A percentile compares a stretch with the other conserved stretches of the same genome.
These are phyloP conservation scores for Alfaro cultratus DNA, from an alignment of 2,797 vertebrate genomes.

Conservation along the genomic window DNA sequence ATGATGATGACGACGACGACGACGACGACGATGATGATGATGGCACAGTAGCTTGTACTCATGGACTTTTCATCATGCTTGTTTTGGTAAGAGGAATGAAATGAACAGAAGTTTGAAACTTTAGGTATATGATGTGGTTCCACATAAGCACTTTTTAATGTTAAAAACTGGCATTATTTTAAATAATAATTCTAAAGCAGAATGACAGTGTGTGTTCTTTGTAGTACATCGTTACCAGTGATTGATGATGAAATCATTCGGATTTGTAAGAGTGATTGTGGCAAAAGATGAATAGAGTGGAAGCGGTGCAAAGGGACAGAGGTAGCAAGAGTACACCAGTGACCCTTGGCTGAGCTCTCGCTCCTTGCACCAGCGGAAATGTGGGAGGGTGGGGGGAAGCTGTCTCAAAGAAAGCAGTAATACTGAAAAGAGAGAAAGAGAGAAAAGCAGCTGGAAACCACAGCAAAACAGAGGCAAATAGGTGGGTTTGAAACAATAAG, in stretches of 20 bases:
- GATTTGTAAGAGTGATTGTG: slow-evolving; percentile 69
- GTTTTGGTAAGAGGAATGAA: neutral
- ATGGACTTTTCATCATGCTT: neutral
- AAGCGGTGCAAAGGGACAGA: slow-evolving; percentile 57
- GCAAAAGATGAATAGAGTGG: slow-evolving; percentile 63
- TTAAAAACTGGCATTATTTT: slow-evolving; percentile 6
- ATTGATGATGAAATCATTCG: slow-evolving; percentile 67
- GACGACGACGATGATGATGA: too few species aligned
- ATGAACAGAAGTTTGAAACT: neutral
- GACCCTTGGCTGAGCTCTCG: slow-evolving; percentile 84
- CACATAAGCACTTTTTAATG: slow-evolving; percentile 32
- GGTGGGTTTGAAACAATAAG: slow-evolving; percentile 57
- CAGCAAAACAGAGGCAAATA: slow-evolving; percentile 45
- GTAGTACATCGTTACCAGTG: slow-evolving; percentile 52
- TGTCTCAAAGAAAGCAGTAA: slow-evolving; percentile 62
- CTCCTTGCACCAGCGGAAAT: slow-evolving; percentile 76
- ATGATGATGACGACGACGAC: neutral
- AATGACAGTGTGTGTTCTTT: slow-evolving; percentile 51
- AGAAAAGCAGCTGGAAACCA: slow-evolving; percentile 56
- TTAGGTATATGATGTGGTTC: slow-evolving; percentile 44
- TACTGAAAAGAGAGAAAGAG: slow-evolving; percentile 43
- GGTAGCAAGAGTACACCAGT: slow-evolving; percentile 68
- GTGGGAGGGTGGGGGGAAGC: slow-evolving; percentile 56
- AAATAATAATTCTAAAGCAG: slow-evolving; percentile 22
- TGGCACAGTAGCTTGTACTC: neutral